phyloP scores from a whole-genome alignment of 2,113 vertebrate species.

The Empidonax alnorum region DNA sequence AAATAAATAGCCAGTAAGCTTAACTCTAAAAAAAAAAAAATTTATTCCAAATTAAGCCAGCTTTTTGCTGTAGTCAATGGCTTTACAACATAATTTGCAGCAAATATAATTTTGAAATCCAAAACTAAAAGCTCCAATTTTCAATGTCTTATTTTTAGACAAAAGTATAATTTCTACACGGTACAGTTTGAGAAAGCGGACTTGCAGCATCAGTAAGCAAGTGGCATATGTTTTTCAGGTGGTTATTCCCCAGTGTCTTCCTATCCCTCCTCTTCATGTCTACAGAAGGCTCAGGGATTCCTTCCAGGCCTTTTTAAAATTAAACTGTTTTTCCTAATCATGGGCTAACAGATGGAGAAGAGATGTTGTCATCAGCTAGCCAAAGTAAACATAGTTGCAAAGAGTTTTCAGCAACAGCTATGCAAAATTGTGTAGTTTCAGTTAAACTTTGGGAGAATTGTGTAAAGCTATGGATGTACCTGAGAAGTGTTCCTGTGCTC shows the following conservation, averaged over 20 bases:
- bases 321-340: not conserved
- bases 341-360: conserved; percentile 19
- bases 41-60: not conserved
- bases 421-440: not conserved
- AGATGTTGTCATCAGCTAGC: not conserved
- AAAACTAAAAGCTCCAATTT: not conserved
- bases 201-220: not conserved
- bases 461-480: not conserved
- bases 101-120: not conserved
- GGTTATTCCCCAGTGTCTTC: not conserved
- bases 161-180: not conserved
- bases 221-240: not conserved
- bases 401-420: not conserved
- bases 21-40: not conserved
- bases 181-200: not conserved
- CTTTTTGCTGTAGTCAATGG: not conserved
- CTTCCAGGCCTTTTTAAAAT: not conserved
- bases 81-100: not conserved
- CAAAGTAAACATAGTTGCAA: not conserved
- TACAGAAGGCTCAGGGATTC: not conserved
- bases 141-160: not conserved
- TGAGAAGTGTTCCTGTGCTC: not conserved
- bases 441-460: not conserved
- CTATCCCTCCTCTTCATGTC: not conserved
- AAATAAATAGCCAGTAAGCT: not conserved